phyloP scores from a whole-genome alignment of 2,888 invertebrate species.

The Alloplasta piceator region DNA sequence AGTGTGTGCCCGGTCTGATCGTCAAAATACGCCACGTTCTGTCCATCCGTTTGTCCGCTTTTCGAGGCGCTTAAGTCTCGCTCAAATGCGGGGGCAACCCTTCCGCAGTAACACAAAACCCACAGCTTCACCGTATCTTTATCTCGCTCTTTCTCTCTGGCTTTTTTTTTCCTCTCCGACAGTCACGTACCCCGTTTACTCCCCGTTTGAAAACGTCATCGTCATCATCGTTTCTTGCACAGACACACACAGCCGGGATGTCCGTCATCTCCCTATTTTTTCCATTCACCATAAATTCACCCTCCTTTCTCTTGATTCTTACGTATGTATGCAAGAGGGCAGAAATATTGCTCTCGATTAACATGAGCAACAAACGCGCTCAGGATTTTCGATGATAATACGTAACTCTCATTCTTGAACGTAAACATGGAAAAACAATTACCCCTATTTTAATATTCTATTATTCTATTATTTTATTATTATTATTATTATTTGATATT shows the following conservation, averaged over 20 bases:
- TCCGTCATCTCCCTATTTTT: constrained; percentile 45
- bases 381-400: constrained; percentile 42
- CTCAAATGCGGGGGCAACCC: constrained; percentile 72
- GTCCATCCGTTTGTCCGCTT: constrained; percentile 58
- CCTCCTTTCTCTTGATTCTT: constrained; percentile 27
- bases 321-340: constrained; percentile 25
- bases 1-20: constrained; percentile 68
- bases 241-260: constrained; percentile 20
- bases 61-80: constrained; percentile 54
- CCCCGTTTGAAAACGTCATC: constrained; percentile 54
- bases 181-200: constrained; percentile 48
- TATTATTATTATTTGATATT: no score
- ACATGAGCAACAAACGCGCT: constrained; percentile 19
- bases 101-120: constrained; percentile 65
- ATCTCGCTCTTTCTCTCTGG: constrained; percentile 9
- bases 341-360: constrained; percentile 11
- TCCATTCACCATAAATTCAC: constrained; percentile 26
- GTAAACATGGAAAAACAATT: no score
- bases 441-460: no score
- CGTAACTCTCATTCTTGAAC: neutral
- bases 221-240: constrained; percentile 48
- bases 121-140: constrained; percentile 59
- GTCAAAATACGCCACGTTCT: constrained; percentile 74
- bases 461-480: no score
- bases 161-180: constrained; percentile 10